phyloP scores from a whole-genome alignment of 2,888 invertebrate genomes.

The Cryptops parisi region DNA sequence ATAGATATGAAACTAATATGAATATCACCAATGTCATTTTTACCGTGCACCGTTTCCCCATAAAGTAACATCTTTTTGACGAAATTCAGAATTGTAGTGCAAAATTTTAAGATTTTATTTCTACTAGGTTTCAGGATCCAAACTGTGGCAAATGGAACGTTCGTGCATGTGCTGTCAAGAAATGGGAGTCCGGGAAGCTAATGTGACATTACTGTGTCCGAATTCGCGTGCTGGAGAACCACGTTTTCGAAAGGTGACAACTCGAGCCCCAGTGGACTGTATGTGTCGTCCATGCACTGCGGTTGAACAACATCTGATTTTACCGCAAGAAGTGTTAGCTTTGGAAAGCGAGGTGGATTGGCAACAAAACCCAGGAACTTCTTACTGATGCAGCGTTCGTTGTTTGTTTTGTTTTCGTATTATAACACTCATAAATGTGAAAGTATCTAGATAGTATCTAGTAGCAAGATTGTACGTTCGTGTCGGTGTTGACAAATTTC shows the following conservation, averaged over 20 bases:
- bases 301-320: constrained; percentile 69
- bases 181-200: constrained; percentile 78
- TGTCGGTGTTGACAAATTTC: too few species aligned
- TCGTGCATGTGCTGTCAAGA: constrained; percentile 94
- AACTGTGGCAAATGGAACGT: constrained; percentile 92
- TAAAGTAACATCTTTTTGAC: constrained; percentile 3
- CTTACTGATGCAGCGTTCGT: too few species aligned
- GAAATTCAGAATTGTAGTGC: neutral
- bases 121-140: constrained; percentile 73
- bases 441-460: too few species aligned
- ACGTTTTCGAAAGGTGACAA: constrained; percentile 41
- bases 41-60: too few species aligned
- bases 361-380: too few species aligned
- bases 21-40: too few species aligned
- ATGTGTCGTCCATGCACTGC: constrained; percentile 88
- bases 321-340: constrained; percentile 55
- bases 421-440: too few species aligned
- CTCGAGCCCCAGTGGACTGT: constrained; percentile 80
- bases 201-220: constrained; percentile 74
- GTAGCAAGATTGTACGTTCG: too few species aligned
- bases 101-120: too few species aligned
- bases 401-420: too few species aligned
- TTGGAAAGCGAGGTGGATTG: neutral
- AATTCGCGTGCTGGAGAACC: constrained; percentile 73
- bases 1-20: too few species aligned